Evolutionary conservation across 2,797 vertebrate genomes (phyloP).

Genomic region (Premnoplex brunnescens): DNA sequence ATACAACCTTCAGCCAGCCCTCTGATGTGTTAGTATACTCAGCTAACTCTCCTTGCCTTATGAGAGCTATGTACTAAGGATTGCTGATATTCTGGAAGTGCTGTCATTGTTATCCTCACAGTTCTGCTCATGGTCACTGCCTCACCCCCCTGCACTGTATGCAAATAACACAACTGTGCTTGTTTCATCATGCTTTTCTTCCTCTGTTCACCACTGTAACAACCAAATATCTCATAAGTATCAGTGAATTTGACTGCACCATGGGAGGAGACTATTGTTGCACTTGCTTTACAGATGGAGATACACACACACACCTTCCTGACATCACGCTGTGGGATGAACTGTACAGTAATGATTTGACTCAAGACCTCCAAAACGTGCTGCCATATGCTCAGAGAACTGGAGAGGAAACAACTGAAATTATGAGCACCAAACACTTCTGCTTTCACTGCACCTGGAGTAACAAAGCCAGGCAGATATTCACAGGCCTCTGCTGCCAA

Average conservation of each 20-base stretch:
- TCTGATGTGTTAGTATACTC: background rate
- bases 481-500: background rate
- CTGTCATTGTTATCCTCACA: background rate
- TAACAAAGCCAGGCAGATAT: background rate
- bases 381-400: background rate
- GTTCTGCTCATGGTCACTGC: background rate
- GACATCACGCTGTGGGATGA: background rate
- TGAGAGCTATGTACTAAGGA: background rate
- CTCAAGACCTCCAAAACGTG: background rate
- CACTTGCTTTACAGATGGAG: background rate
- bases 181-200: background rate
- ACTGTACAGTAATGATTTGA: background rate
- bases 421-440: background rate
- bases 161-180: background rate
- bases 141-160: background rate
- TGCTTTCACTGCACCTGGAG: background rate
- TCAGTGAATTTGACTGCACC: background rate
- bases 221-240: background rate
- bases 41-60: background rate
- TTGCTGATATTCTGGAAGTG: background rate
- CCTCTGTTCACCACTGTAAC: background rate
- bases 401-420: background rate
- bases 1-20: background rate
- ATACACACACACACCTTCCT: background rate
- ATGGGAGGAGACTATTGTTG: background rate